Evolutionary conservation across 2,113 vertebrate species (phyloP), one percentile per base, ranked within the genome.

Genomic region (Anhinga rufa): DNA sequence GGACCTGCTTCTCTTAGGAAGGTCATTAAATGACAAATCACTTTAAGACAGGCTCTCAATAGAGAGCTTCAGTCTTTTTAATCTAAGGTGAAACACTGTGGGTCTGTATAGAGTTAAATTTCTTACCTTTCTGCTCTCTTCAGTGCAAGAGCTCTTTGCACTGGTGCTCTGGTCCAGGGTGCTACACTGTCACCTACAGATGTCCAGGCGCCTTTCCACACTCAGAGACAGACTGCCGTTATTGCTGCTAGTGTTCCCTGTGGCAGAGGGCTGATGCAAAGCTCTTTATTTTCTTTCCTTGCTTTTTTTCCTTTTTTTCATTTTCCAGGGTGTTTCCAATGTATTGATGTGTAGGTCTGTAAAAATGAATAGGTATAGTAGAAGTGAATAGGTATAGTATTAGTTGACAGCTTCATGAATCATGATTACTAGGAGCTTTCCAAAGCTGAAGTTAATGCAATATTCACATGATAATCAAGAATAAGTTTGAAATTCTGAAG

Each of bases 161-260:
- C 5, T 57, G 36, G n/a, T 4, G 4, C 9, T 69, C 9, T 84
- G 40, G 15, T 28, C 24, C 15, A 52, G 14, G 6, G 2, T 80
- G 9, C 14, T 49, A 62, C 12, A 17, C 17, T 3, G 2, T 14
- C 55, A 61, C 5, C 11, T 65, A 6, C 36, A 72, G 31, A 25
- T 46, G 16, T 34, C 9, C 26, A 74, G 36, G 8, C 9, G 5
- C 44, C 29, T 76, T 79, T 60, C 48, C 38, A 49, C 2, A 2
- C 9, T 5, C 2, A 2, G 17, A 62, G 15, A 48, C 17, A 90
- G 16, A 29, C 7, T 24, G 12, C 22, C 0, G 0, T 15, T 57
- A 31, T 12, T 34, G 34, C 36, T 54, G 36, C 12, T 51, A 36
- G 7, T 6, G 22, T 31, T 42, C 12, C 7, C 14, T 8, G 14